Base-by-base conservation (phyloP, 2,113 vertebrate genomes). In the Vidua macroura region DNA sequence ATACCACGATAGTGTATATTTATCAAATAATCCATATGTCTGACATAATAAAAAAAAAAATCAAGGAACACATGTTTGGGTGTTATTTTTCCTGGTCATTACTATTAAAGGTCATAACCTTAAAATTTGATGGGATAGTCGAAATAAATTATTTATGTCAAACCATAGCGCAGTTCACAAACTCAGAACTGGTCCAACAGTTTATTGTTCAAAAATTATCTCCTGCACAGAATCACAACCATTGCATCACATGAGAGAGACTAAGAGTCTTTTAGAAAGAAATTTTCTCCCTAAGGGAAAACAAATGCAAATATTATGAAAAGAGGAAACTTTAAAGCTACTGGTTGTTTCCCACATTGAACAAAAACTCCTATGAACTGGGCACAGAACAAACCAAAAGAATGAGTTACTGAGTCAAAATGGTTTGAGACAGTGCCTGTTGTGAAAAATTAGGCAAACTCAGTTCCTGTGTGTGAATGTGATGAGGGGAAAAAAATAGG, bases 51-150 rank as follows among this genome's bases (percentile, higher is more conserved):
- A 24, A n/a, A 66, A 73, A n/a, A 66, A 73, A 85, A 30, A 37
- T 15, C 33, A 6, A 11, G 3, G 3, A 35, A 31, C 17, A 30
- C 1, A 20, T 1, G 0, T 4, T 92, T 70, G 10, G 4, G 3
- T 80, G n/a, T 23, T 69, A 31, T 64, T 86, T 83, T 86, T 43
- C 19, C 35, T 9, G 13, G 1, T 28, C 28, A 5, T 39, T 89
- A 28, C 25, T 74, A 20, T 37, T 62, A 62, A 66, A 74, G 27
- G 10, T 53, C 28, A 19, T 37, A 35, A 5, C 39, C 16, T 62
- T 55, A 68, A 85, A 37, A 59, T 67, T 72, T 7, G 2, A 37
- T 3, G 24, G 5, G 3, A 37, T 25, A 56, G 5, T 15, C 31
- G 9, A 84, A 85, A 81, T 58, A 69, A 77, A 66, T 69, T 82